Evolutionary conservation across 2,888 invertebrate genomes (phyloP).

Genomic region (Vesta saturnalis): DNA sequence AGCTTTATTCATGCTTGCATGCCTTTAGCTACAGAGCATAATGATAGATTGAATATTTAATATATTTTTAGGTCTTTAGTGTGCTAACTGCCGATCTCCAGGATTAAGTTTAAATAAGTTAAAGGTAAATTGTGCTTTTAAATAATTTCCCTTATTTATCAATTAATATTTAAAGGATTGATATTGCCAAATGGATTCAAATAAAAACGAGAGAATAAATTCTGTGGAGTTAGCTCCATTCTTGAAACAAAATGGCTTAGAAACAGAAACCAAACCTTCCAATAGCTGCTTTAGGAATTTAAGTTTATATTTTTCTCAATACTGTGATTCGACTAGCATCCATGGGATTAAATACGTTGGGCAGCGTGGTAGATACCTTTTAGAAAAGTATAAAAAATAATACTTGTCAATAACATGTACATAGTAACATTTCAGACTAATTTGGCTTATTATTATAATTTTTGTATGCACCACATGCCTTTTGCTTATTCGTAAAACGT

Average conservation of each 20-base stretch:
- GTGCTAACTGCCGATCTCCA: no score
- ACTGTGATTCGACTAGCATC: slow-evolving; percentile 54
- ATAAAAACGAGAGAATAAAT: not conserved
- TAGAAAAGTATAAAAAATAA: slow-evolving; percentile 57
- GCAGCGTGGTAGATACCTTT: slow-evolving; percentile 54
- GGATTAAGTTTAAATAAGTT: no score
- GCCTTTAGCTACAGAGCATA: no score
- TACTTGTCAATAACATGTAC: no score
- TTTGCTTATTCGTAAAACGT: slow-evolving; percentile 63
- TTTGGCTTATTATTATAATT: not conserved
- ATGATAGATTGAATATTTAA: no score
- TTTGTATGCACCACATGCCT: not conserved
- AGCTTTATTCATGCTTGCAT: no score
- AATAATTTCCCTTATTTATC: no score
- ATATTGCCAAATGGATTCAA: slow-evolving; percentile 4
- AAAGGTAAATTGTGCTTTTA: no score
- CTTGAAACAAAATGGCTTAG: not conserved
- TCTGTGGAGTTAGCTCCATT: no score
- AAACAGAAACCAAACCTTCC: not conserved
- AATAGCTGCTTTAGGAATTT: slow-evolving; percentile 8
- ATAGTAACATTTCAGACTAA: not conserved
- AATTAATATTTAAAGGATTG: no score
- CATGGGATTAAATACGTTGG: slow-evolving; percentile 58
- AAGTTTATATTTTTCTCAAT: slow-evolving; percentile 49
- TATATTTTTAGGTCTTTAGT: no score